Evolutionary conservation across 2,113 vertebrate genomes (phyloP).

Genomic region (Cyprinodon brontotheroides): DNA sequence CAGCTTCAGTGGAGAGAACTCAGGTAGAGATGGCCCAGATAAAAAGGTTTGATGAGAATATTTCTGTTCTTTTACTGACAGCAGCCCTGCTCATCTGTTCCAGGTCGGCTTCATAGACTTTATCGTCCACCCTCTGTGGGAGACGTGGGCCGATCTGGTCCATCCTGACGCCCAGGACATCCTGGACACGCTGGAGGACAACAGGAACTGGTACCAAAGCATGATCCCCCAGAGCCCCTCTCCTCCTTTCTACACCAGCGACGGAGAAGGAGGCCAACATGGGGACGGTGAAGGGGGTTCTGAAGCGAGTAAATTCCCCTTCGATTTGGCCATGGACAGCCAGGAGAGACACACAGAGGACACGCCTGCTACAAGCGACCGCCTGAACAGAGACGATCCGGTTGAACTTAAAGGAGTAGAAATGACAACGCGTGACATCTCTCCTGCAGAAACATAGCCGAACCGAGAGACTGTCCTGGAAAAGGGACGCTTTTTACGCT

Average conservation of each 20-base stretch:
- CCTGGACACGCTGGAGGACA: conserved; percentile 95
- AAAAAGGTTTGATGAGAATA: not conserved
- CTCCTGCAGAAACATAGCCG: conserved; percentile 63
- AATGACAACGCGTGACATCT: conserved; percentile 59
- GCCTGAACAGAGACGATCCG: conserved; percentile 21
- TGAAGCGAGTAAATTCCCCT: conserved; percentile 88
- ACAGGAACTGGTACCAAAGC: conserved; percentile 99
- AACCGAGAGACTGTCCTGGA: not conserved
- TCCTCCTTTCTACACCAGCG: conserved; percentile 85
- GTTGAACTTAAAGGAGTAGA: conserved; percentile 25
- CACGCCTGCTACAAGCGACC: conserved; percentile 52
- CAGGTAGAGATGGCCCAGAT: conserved; percentile 82
- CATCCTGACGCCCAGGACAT: conserved; percentile 98
- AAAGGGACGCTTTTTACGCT: conserved; percentile 16
- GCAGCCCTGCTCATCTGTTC: not conserved
- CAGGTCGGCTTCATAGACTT: conserved; percentile 98
- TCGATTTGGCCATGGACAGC: conserved; percentile 91
- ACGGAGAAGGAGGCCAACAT: conserved; percentile 70
- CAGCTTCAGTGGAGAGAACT: conserved; percentile 95
- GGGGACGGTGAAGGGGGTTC: conserved; percentile 78
- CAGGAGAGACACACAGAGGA: conserved; percentile 80
- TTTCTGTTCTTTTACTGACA: conserved; percentile 12
- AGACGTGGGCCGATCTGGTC: conserved; percentile 98
- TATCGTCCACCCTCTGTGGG: conserved; percentile 97
- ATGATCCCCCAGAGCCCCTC: conserved; percentile 99